These are phyloP conservation scores for Apis cerana DNA, from an alignment of 1,140 invertebrate genomes.

Conservation along the genomic window DNA sequence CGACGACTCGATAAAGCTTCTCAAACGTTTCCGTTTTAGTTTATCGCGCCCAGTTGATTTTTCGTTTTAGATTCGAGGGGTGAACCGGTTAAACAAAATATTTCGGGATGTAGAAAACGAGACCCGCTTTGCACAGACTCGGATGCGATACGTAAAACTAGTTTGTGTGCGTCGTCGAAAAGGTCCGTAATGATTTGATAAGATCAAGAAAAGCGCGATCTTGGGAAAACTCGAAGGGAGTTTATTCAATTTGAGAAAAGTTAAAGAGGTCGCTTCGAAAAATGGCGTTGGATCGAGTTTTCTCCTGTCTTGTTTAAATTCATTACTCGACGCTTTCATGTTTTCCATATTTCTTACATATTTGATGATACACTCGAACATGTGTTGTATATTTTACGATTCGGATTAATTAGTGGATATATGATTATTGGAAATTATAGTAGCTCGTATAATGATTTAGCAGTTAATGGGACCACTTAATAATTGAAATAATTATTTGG, in stretches of 20 bases:
- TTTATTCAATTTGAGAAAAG: background rate
- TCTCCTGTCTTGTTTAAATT: background rate
- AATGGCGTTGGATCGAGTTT: slow-evolving; percentile 8
- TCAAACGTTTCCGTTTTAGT: background rate
- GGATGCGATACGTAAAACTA: slow-evolving; percentile 27
- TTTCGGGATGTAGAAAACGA: background rate
- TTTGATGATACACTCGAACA: too few relatives aligned
- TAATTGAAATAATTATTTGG: too few relatives aligned
- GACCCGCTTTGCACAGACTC: background rate
- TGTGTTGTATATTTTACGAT: too few relatives aligned
- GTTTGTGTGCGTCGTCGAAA: slow-evolving; percentile 2
- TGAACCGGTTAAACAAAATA: slow-evolving; percentile 7
- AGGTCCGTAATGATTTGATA: slow-evolving; percentile 26
- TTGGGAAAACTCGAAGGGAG: background rate
- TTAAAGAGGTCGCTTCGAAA: slow-evolving; percentile 28
- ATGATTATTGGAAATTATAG: too few relatives aligned
- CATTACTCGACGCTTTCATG: background rate
- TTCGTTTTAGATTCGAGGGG: background rate
- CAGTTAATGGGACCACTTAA: too few relatives aligned
- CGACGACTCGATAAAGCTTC: background rate
- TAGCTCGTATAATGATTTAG: too few relatives aligned
- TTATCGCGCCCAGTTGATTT: background rate
- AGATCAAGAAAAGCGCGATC: background rate
- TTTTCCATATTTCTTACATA: background rate
- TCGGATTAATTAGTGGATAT: too few relatives aligned